phyloP scores from a whole-genome alignment of 2,888 invertebrate species.

The Noctua janthina region DNA sequence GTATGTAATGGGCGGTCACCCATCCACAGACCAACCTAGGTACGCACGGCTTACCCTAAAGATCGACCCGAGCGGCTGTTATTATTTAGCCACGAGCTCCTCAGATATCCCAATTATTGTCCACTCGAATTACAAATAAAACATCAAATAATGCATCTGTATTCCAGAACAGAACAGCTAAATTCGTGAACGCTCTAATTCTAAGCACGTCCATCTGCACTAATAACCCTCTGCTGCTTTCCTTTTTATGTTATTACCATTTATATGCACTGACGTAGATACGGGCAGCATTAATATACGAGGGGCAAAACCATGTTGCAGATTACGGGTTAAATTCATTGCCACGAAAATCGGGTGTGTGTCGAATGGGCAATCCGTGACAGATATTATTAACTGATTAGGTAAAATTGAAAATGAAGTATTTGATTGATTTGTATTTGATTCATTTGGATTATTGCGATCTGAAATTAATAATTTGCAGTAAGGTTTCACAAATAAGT shows the following conservation, averaged over 20 bases:
- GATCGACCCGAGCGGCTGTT: too few species aligned
- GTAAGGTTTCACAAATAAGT: not conserved
- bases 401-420: conserved; percentile 22
- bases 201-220: conserved; percentile 23
- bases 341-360: conserved; percentile 7
- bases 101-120: not conserved
- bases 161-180: not conserved
- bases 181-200: conserved; percentile 1
- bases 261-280: conserved; percentile 26
- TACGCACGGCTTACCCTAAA: too few species aligned
- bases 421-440: not conserved
- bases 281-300: conserved; percentile 29
- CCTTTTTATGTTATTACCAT: conserved; percentile 47
- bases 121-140: not conserved
- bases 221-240: conserved; percentile 30
- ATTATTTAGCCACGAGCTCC: too few species aligned
- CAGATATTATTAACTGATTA: conserved; percentile 23
- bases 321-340: conserved; percentile 37
- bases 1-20: too few species aligned
- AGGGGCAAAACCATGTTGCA: conserved; percentile 33
- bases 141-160: not conserved
- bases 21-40: too few species aligned
- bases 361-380: conserved; percentile 3
- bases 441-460: not conserved
- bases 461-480: not conserved